Base-by-base conservation (phyloP, 2,888 invertebrate species). In the Sphecodes monilicornis region DNA sequence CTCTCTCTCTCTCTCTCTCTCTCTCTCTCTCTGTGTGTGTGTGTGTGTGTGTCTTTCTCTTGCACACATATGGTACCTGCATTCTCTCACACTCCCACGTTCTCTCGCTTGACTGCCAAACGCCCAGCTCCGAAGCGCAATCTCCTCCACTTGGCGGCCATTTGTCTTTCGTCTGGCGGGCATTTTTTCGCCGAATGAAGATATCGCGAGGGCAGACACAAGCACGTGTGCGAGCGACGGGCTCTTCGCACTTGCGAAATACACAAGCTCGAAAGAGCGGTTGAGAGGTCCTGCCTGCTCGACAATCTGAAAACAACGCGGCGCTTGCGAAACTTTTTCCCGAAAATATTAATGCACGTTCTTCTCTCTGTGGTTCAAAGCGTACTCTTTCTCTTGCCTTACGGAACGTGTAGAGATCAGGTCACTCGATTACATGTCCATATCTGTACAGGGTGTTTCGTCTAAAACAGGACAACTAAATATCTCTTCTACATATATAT, bases 141-240 rank as follows among this genome's bases (percentile, higher is more conserved):
- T 76, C 70, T 70, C 26, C 77, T 39, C 11, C 57, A 16, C 50
- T 54, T 39, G 54, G 26, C 8, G 41, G 66, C 57, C 57, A 68
- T 83, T 73, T 43, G 46, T 73, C 73, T 81, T 71, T 50, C 46
- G 39, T 57, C n/a, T 32, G 13, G 46, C 57, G 22, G 13, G 29
- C 57, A 57, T 57, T 57, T 81, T 81, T 82, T 71, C 64, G 46
- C 41, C 60, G 66, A 72, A 80, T 66, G 69, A 81, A 81, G 68
- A 64, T 79, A 72, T 75, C 75, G 43, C 36, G 43, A 16, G 64
- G 46, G 26, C 22, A n/a, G 76, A 36, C 32, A 39, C 70, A 13
- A 54, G 68, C 41, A 64, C 64, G 76, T 78, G 78, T 57, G 54
- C 78, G 70, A 76, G 57, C 77, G 71, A 43, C 43, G 64, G 18